phyloP scores from a whole-genome alignment of 1,140 invertebrate species.

The Ditylenchus dipsaci region DNA sequence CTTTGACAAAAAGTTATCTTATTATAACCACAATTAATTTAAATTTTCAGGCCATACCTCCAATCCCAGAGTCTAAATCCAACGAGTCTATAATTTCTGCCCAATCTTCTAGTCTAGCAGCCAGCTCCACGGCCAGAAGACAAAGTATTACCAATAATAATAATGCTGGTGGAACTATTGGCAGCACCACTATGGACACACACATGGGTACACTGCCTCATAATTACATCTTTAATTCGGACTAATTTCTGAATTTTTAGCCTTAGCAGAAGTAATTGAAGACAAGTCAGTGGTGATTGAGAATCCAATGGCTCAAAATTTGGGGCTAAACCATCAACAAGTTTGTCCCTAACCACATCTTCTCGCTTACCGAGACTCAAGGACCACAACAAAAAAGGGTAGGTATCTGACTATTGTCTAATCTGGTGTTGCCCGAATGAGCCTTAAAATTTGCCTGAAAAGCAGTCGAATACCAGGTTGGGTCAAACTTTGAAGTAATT shows the following conservation, averaged over 20 bases:
- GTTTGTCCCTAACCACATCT: background rate
- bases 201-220: background rate
- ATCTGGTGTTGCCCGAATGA: background rate
- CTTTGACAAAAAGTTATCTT: too few species aligned
- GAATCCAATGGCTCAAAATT: constrained; percentile 22
- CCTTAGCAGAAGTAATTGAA: background rate
- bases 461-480: too few species aligned
- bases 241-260: too few species aligned
- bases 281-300: constrained; percentile 25
- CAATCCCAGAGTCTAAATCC: constrained; percentile 45
- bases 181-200: background rate
- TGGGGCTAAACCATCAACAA: constrained; percentile 14
- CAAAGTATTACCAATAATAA: background rate
- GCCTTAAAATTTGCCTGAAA: too few species aligned
- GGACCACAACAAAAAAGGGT: background rate
- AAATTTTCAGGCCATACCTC: constrained; percentile 35
- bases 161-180: background rate
- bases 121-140: constrained; percentile 18
- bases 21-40: too few species aligned
- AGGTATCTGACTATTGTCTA: background rate
- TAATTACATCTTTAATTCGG: background rate
- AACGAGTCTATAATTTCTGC: constrained; percentile 43
- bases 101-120: constrained; percentile 13
- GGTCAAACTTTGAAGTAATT: too few species aligned
- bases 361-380: background rate